Evolutionary conservation across 2,888 invertebrate genomes (phyloP), one percentile per base, ranked within the genome.

Genomic region (Phyllotreta striolata): DNA sequence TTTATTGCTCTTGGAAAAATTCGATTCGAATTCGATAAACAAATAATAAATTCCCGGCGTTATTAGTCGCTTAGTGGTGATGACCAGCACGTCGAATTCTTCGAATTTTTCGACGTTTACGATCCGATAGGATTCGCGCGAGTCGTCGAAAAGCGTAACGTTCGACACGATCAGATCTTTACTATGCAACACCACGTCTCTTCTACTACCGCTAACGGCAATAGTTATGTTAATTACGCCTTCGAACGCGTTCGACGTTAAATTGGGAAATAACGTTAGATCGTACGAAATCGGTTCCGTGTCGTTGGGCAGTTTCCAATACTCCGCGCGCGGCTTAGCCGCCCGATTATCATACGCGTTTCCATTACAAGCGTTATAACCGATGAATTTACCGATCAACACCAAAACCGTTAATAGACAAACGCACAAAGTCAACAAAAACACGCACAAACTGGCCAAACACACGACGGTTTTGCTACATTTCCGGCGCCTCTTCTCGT

Each of bases 211-310:
- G 9, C 76, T 66, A 1, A 87, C 78, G 58, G 84, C 79, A 49
- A 87, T 73, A 3, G 81, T 79, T 44, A 88, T 85, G 43, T 82
- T 84, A 0, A 87, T 86, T 51, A 82, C 81, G 9, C 91, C 91
- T 8, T 78, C 76, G 74, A 87, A 90, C 0, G 80, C 83, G 39
- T 87, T 87, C n/a, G 80, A 80, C 9, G 81, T 79, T 54, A 92
- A 82, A 75, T 90, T 83, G 0, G 91, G 91, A 60, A 86, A 83
- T 57, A 91, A 79, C 10, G 82, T 84, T 4, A 92, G 77, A 59
- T 89, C 86, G 74, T 92, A 92, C 63, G 85, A 85, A 2, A 84
- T 67, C 0, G 91, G 91, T 10, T 80, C 79, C 0, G 89, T 83
- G 52, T 85, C 83, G 6, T 80, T 78, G 0, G 90, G 87, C 54